Evolutionary conservation across 2,113 vertebrate species (phyloP), one percentile per base, ranked within the genome.

Genomic region (Nymphicus hollandicus): DNA sequence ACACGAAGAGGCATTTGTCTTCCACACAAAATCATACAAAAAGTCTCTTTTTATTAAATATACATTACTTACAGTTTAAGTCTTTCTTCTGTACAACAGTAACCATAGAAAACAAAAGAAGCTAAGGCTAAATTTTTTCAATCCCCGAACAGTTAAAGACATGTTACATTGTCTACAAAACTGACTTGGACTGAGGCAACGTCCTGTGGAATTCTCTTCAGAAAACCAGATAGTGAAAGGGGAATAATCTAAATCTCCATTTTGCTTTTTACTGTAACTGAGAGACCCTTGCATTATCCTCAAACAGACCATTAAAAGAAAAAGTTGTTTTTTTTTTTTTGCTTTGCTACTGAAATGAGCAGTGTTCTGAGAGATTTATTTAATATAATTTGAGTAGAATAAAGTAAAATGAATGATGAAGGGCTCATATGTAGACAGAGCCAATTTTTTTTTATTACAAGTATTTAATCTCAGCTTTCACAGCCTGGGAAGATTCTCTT

Each of bases 1-100:
- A 96, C 93, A 92, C 97, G 41, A 95, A 94, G 96, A 96, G 94
- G 66, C 95, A 95, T 87, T 96, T 95, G 74, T 98, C 93, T 98
- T 98, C 88, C 95, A 98, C 98, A 98, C 97, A 98, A 98, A 98
- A 97, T 98, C 97, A 98, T 98, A 99, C 98, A 98, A 98, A 98
- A 98, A 82, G 95, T 97, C 92, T 98, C 92, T 98, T 98, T 99
- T 98, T 99, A 99, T 98, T 99, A 99, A 99, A 99, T 98, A 99
- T 98, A 98, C 98, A 98, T 95, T 98, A 99, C 98, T 98, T 98
- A 99, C 98, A 99, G 97, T 96, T 98, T 98, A 98, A 97, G 95
- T 98, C 93, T 97, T 98, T 97, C 92, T 95, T 97, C 97, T 99
- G 98, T 99, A 99, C 98, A 99, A 98, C 97, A 98, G 95, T 97